Evolutionary conservation across 2,113 vertebrate genomes (phyloP).

Genomic region (Xyrauchen texanus): DNA sequence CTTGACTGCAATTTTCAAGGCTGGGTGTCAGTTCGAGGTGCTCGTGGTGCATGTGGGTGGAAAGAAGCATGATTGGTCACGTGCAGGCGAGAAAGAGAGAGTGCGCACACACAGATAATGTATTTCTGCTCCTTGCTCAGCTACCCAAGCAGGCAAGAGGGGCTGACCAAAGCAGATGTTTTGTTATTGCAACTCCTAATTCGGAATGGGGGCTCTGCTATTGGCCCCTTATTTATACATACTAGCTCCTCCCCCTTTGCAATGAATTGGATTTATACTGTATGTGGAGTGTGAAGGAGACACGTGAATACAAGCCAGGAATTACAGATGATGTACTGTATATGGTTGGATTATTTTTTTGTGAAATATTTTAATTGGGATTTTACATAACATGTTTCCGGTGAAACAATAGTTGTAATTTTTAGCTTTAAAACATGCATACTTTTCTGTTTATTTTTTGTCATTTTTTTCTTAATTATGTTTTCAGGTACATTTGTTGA

Average conservation of each 20-base stretch:
- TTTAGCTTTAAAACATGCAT: background rate
- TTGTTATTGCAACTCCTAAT: conserved; percentile 23
- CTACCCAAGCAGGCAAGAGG: background rate
- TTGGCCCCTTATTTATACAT: conserved; percentile 41
- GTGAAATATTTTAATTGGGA: too few relatives aligned
- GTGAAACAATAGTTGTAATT: background rate
- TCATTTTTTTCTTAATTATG: too few relatives aligned
- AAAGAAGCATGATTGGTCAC: conserved; percentile 37
- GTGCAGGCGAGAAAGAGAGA: conserved; percentile 19
- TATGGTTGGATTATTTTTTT: too few relatives aligned
- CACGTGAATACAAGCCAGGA: conserved; percentile 7
- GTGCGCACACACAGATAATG: conserved; percentile 11
- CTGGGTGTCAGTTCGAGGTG: conserved; percentile 13
- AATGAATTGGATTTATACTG: conserved; percentile 21
- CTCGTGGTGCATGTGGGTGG: conserved; percentile 9
- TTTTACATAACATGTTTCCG: too few relatives aligned
- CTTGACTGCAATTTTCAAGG: conserved; percentile 26
- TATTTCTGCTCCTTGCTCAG: conserved; percentile 34
- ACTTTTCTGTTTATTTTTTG: too few relatives aligned
- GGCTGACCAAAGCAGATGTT: conserved; percentile 22
- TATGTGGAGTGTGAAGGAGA: background rate
- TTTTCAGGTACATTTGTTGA: too few relatives aligned
- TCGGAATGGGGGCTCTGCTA: conserved; percentile 9
- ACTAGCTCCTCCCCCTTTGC: conserved; percentile 18
- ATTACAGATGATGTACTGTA: background rate